Base-by-base conservation (phyloP, 2,113 vertebrate species). In the Pseudorasbora parva region DNA sequence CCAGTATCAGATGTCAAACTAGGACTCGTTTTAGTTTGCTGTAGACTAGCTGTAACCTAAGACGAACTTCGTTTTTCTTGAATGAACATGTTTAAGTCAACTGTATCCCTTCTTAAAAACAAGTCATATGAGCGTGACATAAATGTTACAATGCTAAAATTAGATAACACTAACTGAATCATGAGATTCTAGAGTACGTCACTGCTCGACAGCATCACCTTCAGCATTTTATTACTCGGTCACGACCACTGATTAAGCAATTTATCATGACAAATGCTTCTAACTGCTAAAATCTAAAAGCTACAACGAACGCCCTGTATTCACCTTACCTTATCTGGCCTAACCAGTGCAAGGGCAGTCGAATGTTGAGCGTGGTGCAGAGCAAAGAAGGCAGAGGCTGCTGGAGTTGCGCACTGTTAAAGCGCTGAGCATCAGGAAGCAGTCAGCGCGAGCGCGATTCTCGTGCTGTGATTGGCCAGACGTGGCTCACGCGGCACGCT, bases 311-410 rank as follows among this genome's bases (percentile, higher is more conserved):
- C 2, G 5, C 10, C 1, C 3, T 75, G 2, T 2, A 14, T 75
- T 85, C 4, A 84, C 86, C 90, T 92, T 91, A 90, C 91, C 91
- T 91, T 71, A 64, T 91, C 88, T 77, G 91, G 91, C 86, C 90
- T 90, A 87, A 88, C 88, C 91, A 91, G 92, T 90, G 91, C 90
- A 89, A 90, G 91, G 85, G 86, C 84, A 88, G 80, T 82, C 88
- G 85, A 84, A 79, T 89, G 84, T 12, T 71, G 60, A 45, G 91
- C 59, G 88, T 78, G 87, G 85, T 21, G 85, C 85, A 19, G 88
- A 81, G 90, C 91, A 86, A 90, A 90, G 88, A 93, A 92, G 91
- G 88, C 91, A 88, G 71, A 62, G 84, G 90, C 82, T 87, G 84
- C 78, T 80, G 81, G 49, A 23, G 5, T 19, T 54, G 56, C 73